A percentile compares a stretch with the other conserved stretches of the same genome.
phyloP scores from a whole-genome alignment of 2,113 vertebrate species.

The Pachycephala philippinensis region DNA sequence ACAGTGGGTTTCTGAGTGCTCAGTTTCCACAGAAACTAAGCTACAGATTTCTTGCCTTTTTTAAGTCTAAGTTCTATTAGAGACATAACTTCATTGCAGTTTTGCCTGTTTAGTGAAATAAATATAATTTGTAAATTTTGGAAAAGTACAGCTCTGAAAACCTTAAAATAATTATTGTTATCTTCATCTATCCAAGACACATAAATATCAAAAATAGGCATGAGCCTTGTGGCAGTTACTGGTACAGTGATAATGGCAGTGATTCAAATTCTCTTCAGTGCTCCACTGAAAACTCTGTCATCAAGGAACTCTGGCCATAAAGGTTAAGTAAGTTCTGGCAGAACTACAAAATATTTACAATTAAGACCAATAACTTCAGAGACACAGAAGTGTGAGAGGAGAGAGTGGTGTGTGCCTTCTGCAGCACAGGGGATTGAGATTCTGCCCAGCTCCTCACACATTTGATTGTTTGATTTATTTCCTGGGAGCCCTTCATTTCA shows the following conservation, averaged over 20 bases:
- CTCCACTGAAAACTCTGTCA: neutral
- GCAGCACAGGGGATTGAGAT: conserved; percentile 5
- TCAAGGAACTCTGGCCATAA: neutral
- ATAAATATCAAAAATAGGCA: neutral
- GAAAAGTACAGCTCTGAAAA: neutral
- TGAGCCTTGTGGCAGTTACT: neutral
- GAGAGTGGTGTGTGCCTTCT: neutral
- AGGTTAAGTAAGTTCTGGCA: conserved; percentile 4
- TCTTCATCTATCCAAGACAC: neutral
- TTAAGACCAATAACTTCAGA: conserved; percentile 13
- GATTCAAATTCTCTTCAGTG: neutral
- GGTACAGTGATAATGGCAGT: neutral
- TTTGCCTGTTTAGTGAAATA: neutral
- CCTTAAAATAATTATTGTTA: neutral
- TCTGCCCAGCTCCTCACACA: conserved; percentile 30
- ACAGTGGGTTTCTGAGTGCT: neutral
- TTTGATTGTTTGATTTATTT: conserved; percentile 51
- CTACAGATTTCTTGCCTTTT: neutral
- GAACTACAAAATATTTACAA: conserved; percentile 6
- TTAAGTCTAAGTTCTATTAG: neutral
- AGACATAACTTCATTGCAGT: neutral
- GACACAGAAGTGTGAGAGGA: neutral
- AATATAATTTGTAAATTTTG: neutral
- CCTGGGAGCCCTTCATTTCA: conserved; percentile 41
- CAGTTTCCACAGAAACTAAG: conserved; percentile 35